phyloP scores from a whole-genome alignment of 2,888 invertebrate species.

The Hedya salicella region DNA sequence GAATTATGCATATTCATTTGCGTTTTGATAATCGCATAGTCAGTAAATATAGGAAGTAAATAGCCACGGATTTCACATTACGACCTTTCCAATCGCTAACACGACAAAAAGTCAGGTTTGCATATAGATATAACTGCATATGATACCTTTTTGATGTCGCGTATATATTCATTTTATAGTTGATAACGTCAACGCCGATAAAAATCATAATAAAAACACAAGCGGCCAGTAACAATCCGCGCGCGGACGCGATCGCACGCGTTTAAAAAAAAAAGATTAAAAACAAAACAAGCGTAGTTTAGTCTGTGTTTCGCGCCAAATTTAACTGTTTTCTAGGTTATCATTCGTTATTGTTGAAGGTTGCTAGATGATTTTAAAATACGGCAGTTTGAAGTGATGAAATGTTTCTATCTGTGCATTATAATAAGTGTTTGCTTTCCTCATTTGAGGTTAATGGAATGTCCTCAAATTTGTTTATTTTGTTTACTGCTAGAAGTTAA shows the following conservation, averaged over 20 bases:
- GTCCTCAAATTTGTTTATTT: background rate
- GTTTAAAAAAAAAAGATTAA: constrained; percentile 33
- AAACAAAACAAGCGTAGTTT: constrained; percentile 10
- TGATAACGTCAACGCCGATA: constrained; percentile 32
- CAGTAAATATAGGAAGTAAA: constrained; percentile 12
- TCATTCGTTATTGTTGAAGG: background rate
- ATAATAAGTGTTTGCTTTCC: constrained; percentile 1
- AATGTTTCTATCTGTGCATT: constrained; percentile 6
- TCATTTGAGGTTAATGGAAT: constrained; percentile 10
- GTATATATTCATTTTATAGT: background rate
- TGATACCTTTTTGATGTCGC: background rate
- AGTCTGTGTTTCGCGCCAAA: constrained; percentile 20
- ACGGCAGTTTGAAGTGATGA: constrained; percentile 8
- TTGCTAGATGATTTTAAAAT: constrained; percentile 3
- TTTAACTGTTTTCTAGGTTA: constrained; percentile 4
- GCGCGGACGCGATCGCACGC: constrained; percentile 25
- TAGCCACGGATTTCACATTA: background rate
- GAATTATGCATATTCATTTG: background rate
- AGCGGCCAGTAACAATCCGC: constrained; percentile 16
- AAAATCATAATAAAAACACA: constrained; percentile 36
- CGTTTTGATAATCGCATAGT: too few species aligned
- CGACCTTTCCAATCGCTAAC: background rate
- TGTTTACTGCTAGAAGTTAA: background rate
- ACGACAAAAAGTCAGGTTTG: background rate
- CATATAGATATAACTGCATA: background rate